These are phyloP conservation scores for Leuctra nigra DNA, from an alignment of 2,888 invertebrate species.

Conservation along the genomic window DNA sequence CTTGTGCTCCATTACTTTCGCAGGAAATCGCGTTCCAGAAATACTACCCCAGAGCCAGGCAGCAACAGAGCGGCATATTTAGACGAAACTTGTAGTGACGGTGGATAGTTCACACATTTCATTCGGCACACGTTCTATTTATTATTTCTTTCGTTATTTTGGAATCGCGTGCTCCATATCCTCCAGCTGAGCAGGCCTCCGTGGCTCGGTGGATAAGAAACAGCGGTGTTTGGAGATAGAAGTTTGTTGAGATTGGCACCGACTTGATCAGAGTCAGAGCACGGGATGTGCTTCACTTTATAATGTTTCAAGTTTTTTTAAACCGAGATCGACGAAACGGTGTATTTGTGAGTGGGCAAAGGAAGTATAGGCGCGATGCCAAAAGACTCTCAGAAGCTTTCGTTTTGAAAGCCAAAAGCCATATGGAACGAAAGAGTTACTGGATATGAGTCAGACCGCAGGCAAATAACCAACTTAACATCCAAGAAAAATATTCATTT, in stretches of 20 bases:
- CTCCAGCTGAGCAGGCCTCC: slow-evolving; percentile 3
- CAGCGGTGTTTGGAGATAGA: slow-evolving; percentile 4
- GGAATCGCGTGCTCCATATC: not conserved
- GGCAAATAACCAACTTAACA: not conserved
- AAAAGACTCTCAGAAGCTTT: not conserved
- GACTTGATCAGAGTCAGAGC: not conserved
- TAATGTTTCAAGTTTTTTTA: slow-evolving; percentile 13
- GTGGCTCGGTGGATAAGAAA: too few species aligned
- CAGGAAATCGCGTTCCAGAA: too few species aligned
- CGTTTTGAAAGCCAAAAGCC: slow-evolving; percentile 10
- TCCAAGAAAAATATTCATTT: slow-evolving; percentile 3
- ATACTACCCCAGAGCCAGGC: too few species aligned
- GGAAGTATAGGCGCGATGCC: slow-evolving; percentile 12
- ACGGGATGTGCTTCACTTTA: slow-evolving; percentile 13
- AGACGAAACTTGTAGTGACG: too few species aligned
- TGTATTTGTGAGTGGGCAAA: slow-evolving; percentile 5
- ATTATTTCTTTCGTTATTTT: slow-evolving; percentile 8
- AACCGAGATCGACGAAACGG: slow-evolving; percentile 9
- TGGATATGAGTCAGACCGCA: slow-evolving; percentile 10
- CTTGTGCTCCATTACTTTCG: too few species aligned
- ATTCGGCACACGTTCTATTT: too few species aligned
- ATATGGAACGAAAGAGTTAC: slow-evolving; percentile 7
- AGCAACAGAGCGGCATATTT: too few species aligned
- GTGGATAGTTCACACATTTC: too few species aligned
- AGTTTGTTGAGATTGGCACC: slow-evolving; percentile 16